These are phyloP conservation scores for Ischnura elegans DNA, from an alignment of 2,888 invertebrate genomes.

Conservation along the genomic window DNA sequence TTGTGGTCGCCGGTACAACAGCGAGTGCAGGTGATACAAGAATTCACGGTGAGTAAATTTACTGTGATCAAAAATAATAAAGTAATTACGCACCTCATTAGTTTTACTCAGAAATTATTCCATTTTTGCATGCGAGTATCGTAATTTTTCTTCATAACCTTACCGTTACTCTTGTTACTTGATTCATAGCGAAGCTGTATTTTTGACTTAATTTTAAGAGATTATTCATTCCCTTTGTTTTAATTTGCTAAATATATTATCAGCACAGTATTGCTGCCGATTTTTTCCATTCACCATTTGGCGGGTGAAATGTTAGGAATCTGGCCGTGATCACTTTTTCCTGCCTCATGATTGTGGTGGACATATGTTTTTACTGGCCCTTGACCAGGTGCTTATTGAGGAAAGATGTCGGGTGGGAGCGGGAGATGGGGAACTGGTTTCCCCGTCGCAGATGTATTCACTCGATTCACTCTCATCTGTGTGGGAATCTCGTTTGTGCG, in stretches of 20 bases:
- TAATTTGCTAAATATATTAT: background rate
- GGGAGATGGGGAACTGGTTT: constrained; percentile 45
- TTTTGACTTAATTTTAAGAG: background rate
- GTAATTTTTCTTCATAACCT: background rate
- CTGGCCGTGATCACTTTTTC: background rate
- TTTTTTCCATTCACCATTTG: background rate
- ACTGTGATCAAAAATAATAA: background rate
- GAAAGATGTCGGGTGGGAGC: constrained; percentile 49
- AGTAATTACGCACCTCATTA: background rate
- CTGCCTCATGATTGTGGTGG: background rate
- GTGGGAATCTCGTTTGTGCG: constrained; percentile 25
- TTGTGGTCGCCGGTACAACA: constrained; percentile 36
- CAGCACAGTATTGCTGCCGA: background rate
- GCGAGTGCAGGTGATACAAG: constrained; percentile 16
- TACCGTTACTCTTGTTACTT: background rate
- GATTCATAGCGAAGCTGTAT: background rate
- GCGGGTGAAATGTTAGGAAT: background rate
- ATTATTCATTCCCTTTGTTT: background rate
- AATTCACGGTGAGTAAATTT: background rate
- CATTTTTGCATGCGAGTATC: background rate
- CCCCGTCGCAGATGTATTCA: background rate
- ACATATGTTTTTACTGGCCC: constrained; percentile 17
- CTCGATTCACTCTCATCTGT: background rate
- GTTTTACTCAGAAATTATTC: background rate
- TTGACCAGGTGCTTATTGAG: background rate